Base-by-base conservation (phyloP, 2,113 vertebrate genomes). In the Cervus canadensis region DNA sequence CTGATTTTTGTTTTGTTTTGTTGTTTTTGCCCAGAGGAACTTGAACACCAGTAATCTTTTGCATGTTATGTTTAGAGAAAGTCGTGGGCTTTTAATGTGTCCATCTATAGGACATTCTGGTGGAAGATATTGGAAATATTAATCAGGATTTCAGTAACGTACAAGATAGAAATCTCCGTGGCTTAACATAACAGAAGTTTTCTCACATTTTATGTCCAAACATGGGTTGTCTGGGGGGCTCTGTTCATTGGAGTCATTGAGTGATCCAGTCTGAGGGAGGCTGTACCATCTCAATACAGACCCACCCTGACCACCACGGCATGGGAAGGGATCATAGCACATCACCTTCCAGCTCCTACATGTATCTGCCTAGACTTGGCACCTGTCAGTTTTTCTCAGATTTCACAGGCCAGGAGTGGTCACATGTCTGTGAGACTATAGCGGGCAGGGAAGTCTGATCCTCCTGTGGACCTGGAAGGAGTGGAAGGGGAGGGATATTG, bases 41-140 rank as follows among this genome's bases (percentile, higher is more conserved):
- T n/a, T 89, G 43, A 87, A 74, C 86, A 36, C 26, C n/a, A 59
- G n/a, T 84, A 12, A 81, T 48, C 86, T 94, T 94, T 86, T 54
- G 23, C 30, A 10, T 23, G 0, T 21, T 21, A 28, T 30, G 5
- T 95, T 89, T 87, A 64, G 85, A 94, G 15, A 43, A 67, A 92
- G 54, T 71, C 11, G 2, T 16, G 28, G 40, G 28, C 7, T 59
- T 40, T 91, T 45, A 13, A 36, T 19, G 40, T 50, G 36, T 54
- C 40, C 43, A 1, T 76, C 43, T 88, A 7, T 56, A 45, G 5
- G 64, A 36, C 17, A 33, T 50, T 1, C 2, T 85, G 19, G 23
- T 25, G 52, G 23, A 82, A 62, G 79, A 23, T 88, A n/a, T 1
- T 82, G 12, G 11, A 4, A 25, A 2, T 57, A 36, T 60, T 56